Conservation (phyloP, 2,113 vertebrate genomes). For the pig (Sus scrofa) region T2T-Sscrofa CM000827.6:91899001-91899500, state of each 20-base stretch:
- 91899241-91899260: neutral
- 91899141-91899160: neutral
- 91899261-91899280: neutral
- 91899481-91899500: neutral
- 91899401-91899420: neutral
- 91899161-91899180: rapidly evolving
- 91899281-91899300: neutral
- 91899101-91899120: neutral
- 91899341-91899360: neutral
- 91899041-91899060: neutral
- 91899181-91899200: neutral
- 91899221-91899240: neutral
- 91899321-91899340: neutral
- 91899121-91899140: neutral
- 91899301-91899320: neutral
- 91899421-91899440: neutral
- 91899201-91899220: neutral
- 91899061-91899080: neutral
- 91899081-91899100: neutral
- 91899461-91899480: neutral
- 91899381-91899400: neutral
- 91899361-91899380: neutral
- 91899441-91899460: neutral
- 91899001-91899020: neutral
- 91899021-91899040: neutral